Base-by-base conservation (phyloP, 1,140 invertebrate genomes). In the Neodiprion fabricii region DNA sequence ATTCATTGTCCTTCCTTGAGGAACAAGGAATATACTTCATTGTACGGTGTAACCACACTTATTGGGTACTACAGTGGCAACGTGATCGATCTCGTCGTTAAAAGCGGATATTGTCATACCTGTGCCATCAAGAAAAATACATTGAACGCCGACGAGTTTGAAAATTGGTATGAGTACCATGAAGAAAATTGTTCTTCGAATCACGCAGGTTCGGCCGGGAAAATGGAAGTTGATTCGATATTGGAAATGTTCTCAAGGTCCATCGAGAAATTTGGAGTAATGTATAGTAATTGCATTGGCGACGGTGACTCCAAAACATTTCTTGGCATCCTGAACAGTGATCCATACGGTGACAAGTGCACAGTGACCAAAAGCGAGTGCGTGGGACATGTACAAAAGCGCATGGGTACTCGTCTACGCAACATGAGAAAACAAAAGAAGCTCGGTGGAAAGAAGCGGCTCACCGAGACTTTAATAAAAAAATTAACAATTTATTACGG, bases 201-300 rank as follows among this genome's bases (percentile, higher is more conserved):
- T 68, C 73, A 78, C 70, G 75, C 49, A 48, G 75, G 75, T 65
- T 76, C 70, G 9, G 53, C 70, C 49, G 73, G 70, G 21, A 74
- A 72, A 14, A 79, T 78, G 67, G 73, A 77, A 67, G 75, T n/a
- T 49, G 4, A 72, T 48, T 67, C 66, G 23, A 75, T 73, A 7
- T 8, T 73, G 28, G 71, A 73, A 21, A 75, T 75, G 48, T 79
- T 74, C 49, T 50, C 21, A 21, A 69, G 76, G 17, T 21, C 17
- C 17, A 21, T 21, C 17, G 17, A 21, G 17, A 21, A 21, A 21
- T 21, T 21, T 21, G 17, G 17, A 21, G 17, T 21, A 21, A 21
- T 21, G 17, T 21, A 0, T 21, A 21, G 17, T 21, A 21, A 21
- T 21, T 21, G 17, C 17, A 21, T 21, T 21, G 17, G 28, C 23